Conservation (phyloP, 2,113 vertebrate genomes). For the Thunnus maccoyii region DNA sequence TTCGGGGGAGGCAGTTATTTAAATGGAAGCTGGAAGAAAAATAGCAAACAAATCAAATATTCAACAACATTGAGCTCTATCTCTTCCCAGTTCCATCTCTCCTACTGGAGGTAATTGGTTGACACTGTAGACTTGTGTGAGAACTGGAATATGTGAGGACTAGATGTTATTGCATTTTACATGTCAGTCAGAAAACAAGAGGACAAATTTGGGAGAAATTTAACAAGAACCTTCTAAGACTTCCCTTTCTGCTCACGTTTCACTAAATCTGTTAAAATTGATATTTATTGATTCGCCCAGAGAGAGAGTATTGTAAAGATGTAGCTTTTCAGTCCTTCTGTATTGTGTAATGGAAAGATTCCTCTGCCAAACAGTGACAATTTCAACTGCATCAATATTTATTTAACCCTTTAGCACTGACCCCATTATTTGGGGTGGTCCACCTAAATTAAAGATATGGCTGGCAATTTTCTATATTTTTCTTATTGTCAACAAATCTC, state of each 20-base stretch:
- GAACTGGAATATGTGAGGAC: slow-evolving; percentile 37
- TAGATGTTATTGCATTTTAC: slow-evolving; percentile 44
- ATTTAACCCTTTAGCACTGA: neutral
- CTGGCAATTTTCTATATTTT: no score
- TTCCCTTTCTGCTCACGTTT: slow-evolving; percentile 5
- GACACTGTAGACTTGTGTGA: slow-evolving; percentile 50
- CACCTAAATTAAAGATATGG: neutral
- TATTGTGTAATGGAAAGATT: slow-evolving; percentile 31
- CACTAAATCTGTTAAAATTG: slow-evolving; percentile 25
- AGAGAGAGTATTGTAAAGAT: slow-evolving; percentile 7
- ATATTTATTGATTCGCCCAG: slow-evolving; percentile 42
- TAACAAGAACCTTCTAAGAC: slow-evolving; percentile 37
- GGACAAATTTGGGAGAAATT: slow-evolving; percentile 32
- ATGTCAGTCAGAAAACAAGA: slow-evolving; percentile 43
- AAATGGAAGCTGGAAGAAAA: slow-evolving; percentile 54
- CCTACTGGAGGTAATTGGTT: slow-evolving; percentile 64
- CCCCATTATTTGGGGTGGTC: no score
- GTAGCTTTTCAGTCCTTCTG: neutral
- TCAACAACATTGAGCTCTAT: slow-evolving; percentile 63
- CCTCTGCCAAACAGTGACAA: slow-evolving; percentile 24
- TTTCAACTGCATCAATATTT: neutral
- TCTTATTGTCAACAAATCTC: no score
- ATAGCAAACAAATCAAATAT: slow-evolving; percentile 69
- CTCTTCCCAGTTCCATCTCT: slow-evolving; percentile 30
- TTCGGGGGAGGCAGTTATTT: slow-evolving; percentile 1